Evolutionary conservation across 1,140 invertebrate genomes (phyloP).

Genomic region (Pseudomyrmex cubaensis): DNA sequence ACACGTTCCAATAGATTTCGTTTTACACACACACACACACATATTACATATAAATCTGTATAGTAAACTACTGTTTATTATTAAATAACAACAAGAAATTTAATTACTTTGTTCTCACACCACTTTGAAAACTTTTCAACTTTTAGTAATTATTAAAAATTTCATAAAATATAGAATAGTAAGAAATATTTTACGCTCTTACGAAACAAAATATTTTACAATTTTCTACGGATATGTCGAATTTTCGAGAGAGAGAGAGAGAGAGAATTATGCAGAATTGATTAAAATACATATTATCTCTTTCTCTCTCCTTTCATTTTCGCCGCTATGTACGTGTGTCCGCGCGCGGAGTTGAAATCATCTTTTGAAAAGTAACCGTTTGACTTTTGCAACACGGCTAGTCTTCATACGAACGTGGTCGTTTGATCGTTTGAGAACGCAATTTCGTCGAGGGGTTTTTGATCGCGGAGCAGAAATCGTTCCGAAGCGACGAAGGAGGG

Average conservation of each 20-base stretch:
- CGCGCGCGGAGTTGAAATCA: background rate
- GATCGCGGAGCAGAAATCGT: slow-evolving; percentile 2
- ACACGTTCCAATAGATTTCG: too few species aligned
- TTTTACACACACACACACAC: too few species aligned
- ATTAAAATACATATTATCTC: slow-evolving; percentile 5
- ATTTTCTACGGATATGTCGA: background rate
- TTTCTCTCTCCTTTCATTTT: background rate
- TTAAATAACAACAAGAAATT: too few species aligned
- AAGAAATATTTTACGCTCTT: too few species aligned
- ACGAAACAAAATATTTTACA: background rate
- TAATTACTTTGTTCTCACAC: too few species aligned
- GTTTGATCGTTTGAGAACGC: slow-evolving; percentile 13
- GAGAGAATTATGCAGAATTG: background rate
- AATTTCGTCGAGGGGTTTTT: background rate
- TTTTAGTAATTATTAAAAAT: background rate
- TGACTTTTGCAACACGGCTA: background rate
- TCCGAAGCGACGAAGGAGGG: background rate
- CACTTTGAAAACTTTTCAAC: background rate
- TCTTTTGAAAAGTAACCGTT: slow-evolving; percentile 14
- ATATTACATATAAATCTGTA: too few species aligned
- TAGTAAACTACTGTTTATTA: too few species aligned
- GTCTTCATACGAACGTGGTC: background rate
- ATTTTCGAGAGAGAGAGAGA: background rate
- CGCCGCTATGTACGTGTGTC: too few species aligned
- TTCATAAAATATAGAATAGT: too few species aligned